These are phyloP conservation scores for Leucozona laternaria DNA, from an alignment of 2,888 invertebrate genomes.

Conservation along the genomic window DNA sequence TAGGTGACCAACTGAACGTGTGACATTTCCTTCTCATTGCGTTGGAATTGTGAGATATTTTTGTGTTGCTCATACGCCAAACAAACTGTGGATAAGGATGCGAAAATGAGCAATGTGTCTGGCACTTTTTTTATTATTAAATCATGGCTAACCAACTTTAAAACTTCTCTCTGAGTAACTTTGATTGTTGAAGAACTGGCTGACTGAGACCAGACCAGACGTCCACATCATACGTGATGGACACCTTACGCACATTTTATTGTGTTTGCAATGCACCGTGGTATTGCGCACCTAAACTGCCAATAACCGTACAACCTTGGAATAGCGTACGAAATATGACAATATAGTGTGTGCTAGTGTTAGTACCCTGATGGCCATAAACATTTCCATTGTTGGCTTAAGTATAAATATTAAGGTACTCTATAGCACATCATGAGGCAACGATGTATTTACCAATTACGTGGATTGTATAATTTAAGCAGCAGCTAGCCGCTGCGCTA, in stretches of 20 bases:
- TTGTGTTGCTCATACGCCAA: not conserved
- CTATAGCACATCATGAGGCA: conserved; percentile 57
- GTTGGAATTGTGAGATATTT: not conserved
- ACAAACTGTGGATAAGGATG: not conserved
- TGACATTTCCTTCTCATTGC: not conserved
- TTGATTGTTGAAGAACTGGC: conserved; percentile 34
- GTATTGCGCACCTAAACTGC: conserved; percentile 72
- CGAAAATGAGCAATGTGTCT: not conserved
- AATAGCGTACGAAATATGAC: conserved; percentile 61
- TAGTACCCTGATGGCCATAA: conserved; percentile 63
- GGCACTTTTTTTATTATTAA: not conserved
- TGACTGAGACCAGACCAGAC: conserved; percentile 6
- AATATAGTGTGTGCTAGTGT: conserved; percentile 28
- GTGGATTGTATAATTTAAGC: conserved; percentile 70
- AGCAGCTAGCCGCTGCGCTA: not conserved
- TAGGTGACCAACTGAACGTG: conserved; percentile 4
- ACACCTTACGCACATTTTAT: conserved; percentile 46
- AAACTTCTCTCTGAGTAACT: not conserved
- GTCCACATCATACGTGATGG: conserved; percentile 40
- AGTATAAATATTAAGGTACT: conserved; percentile 49
- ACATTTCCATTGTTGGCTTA: conserved; percentile 68
- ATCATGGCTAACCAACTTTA: not conserved
- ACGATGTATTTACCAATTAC: conserved; percentile 74
- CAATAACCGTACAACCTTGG: conserved; percentile 72
- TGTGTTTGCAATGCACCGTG: conserved; percentile 51